These are phyloP conservation scores for Genyomyrus donnyi DNA, from an alignment of 2,113 vertebrate species.

Conservation along the genomic window DNA sequence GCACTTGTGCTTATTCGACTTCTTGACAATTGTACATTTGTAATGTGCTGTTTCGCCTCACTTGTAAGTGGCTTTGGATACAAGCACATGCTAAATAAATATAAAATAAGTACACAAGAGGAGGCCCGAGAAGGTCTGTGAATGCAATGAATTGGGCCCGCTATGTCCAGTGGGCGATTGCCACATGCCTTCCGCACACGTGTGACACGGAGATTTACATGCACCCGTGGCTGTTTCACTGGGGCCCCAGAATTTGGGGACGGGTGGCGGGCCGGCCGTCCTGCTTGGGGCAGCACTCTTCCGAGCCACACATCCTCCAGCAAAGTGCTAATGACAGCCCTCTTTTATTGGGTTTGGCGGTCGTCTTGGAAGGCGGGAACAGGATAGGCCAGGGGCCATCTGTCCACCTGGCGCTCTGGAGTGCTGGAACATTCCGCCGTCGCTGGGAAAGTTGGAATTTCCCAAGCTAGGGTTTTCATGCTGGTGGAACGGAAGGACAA, in stretches of 20 bases:
- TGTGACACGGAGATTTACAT: background rate
- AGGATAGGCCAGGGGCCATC: background rate
- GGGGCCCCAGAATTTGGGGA: background rate
- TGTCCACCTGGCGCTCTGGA: background rate
- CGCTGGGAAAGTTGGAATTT: background rate
- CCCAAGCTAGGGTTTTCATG: background rate
- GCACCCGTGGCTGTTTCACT: background rate
- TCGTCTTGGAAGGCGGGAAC: background rate
- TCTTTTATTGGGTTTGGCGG: background rate
- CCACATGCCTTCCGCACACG: background rate
- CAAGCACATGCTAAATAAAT: background rate
- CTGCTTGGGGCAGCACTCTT: conserved; percentile 19
- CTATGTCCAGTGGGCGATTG: background rate
- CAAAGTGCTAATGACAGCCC: conserved; percentile 25
- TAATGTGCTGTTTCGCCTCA: background rate
- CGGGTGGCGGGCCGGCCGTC: conserved; percentile 20
- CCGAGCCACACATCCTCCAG: background rate
- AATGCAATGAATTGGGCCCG: background rate
- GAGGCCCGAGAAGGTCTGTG: background rate
- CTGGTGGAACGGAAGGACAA: background rate
- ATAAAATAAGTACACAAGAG: background rate
- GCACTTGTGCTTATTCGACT: background rate
- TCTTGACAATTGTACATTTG: background rate
- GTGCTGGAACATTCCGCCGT: no score
- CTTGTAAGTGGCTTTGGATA: background rate